Evolutionary conservation across 2,888 invertebrate species (phyloP), one percentile per base, ranked within the genome.

Genomic region (Plebejus melissa): DNA sequence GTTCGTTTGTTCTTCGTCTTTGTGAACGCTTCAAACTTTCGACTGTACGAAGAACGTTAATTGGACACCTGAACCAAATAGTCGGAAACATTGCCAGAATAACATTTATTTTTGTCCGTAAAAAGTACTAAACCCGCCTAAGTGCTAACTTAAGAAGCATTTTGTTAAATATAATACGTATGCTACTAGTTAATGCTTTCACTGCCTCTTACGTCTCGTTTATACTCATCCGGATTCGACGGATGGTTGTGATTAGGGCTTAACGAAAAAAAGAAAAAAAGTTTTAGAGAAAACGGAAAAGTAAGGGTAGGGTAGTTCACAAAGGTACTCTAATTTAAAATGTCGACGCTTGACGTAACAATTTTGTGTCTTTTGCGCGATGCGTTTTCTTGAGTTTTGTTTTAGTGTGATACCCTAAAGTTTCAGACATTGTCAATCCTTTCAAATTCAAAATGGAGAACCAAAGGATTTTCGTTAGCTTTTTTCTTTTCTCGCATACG

Each of bases 401-500:
- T 16, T 54, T 11, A 13, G 16, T 54, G 54, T 54, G 4, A 54
- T 4, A 54, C 54, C 54, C 54, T 1, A 4, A 4, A 16, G 16
- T 16, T 16, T 46, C 46, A 9, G 46, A 60, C 1, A 32, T 16
- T 65, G 13, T 36, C 65, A 32, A 32, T 32, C 65, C 65, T 65
- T 65, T 36, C 28, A 60, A 65, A 65, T 65, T 65, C 65, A 32
- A 65, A 13, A 65, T 13, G 50, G 72, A 54, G n/a, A 54, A 72
- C 72, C 72, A 72, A 72, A 72, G 50, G 54, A 54, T 54, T 50
- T 71, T 71, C 22, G 41, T 71, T 50, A 28, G 54, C 54, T 28
- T 54, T 32, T 54, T 32, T 54, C 32, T 72, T 16, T 72, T 79
- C 84, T 54, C 54, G 32, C 28, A 54, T 72, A 72, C 50, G 13